Conservation (phyloP, 1,140 invertebrate genomes). For the Nomia melanderi region DNA sequence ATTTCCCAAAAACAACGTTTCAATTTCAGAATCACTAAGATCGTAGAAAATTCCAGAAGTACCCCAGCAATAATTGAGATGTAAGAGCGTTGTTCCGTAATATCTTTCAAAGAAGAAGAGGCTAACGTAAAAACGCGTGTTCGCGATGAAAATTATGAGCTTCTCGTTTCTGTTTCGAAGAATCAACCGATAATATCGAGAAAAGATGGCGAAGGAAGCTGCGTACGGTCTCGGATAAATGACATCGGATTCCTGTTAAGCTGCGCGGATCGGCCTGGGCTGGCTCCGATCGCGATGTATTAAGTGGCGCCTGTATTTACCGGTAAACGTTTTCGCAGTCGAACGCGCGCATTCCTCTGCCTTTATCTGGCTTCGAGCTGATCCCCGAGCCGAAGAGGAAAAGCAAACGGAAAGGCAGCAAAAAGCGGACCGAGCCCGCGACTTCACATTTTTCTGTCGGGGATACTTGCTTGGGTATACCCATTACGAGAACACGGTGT, state of each 20-base stretch:
- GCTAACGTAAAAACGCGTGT: too few relatives aligned
- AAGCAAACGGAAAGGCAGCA: slow-evolving; percentile 18
- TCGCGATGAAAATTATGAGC: too few relatives aligned
- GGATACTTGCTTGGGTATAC: slow-evolving; percentile 11
- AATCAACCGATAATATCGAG: too few relatives aligned
- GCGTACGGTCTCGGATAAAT: not conserved
- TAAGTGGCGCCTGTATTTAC: not conserved
- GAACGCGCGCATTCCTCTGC: not conserved
- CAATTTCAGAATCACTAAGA: too few relatives aligned
- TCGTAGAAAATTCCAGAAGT: too few relatives aligned
- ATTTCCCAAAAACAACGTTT: too few relatives aligned
- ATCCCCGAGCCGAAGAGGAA: slow-evolving; percentile 34
- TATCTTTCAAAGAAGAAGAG: too few relatives aligned
- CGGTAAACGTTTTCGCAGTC: slow-evolving; percentile 11
- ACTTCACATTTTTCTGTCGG: slow-evolving; percentile 32
- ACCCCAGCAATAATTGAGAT: too few relatives aligned
- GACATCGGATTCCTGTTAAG: not conserved
- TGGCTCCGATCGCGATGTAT: not conserved
- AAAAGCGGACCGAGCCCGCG: slow-evolving; percentile 29
- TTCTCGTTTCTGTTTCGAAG: too few relatives aligned
- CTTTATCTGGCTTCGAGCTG: not conserved
- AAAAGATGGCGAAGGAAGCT: too few relatives aligned
- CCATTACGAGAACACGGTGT: slow-evolving; percentile 22
- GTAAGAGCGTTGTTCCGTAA: too few relatives aligned
- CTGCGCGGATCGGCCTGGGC: not conserved